phyloP scores from a whole-genome alignment of 2,113 vertebrate species.

The Urocynchramus pylzowi region DNA sequence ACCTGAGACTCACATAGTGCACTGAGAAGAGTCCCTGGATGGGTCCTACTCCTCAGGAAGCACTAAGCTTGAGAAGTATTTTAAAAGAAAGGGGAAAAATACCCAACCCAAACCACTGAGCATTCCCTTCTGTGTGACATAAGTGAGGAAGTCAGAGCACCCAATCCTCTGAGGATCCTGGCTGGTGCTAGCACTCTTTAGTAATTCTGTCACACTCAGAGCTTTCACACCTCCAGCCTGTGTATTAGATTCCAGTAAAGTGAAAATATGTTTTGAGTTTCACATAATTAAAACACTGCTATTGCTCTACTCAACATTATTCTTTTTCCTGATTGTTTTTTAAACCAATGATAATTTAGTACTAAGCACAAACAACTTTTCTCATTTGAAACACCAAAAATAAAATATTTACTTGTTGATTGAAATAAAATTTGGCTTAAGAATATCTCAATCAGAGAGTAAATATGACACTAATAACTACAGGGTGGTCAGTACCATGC shows the following conservation, averaged over 20 bases:
- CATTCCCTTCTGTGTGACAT: neutral
- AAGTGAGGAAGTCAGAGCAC: neutral
- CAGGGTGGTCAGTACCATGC: neutral
- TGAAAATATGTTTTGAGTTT: neutral
- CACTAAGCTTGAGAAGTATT: neutral
- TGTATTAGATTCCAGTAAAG: neutral
- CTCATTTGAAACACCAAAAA: neutral
- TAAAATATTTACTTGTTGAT: neutral
- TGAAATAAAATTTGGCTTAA: neutral
- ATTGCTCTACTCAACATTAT: neutral
- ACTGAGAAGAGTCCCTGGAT: neutral
- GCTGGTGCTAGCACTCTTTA: neutral
- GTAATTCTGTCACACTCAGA: neutral
- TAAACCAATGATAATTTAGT: neutral
- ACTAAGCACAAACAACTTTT: neutral
- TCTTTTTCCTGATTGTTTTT: neutral
- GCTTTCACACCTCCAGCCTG: neutral
- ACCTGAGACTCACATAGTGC: neutral
- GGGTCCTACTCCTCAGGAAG: neutral
- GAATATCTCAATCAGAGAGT: neutral
- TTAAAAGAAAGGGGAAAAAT: neutral
- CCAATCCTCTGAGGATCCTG: neutral
- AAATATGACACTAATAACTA: neutral
- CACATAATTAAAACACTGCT: neutral
- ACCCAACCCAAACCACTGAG: neutral